Evolutionary conservation across 2,797 vertebrate species (phyloP).

Genomic region (Caiman crocodilus): DNA sequence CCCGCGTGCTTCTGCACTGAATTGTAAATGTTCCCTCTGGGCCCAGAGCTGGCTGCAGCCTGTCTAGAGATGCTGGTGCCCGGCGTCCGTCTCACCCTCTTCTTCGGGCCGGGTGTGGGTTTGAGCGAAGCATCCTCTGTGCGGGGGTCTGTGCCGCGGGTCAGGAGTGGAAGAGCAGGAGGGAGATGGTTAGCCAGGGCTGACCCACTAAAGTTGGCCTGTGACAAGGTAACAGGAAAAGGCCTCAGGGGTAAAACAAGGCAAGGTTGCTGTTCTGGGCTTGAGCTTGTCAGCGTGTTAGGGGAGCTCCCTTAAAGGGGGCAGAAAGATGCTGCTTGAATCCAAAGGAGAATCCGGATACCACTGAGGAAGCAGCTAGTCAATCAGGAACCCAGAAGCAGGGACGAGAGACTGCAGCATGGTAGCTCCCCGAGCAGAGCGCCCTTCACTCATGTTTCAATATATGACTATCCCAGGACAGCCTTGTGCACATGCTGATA

Average conservation of each 20-base stretch:
- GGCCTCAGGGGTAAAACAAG: neutral
- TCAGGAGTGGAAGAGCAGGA: neutral
- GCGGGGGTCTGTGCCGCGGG: neutral
- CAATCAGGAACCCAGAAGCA: rapidly evolving
- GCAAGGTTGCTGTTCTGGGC: rapidly evolving
- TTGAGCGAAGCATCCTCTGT: neutral
- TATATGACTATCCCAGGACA: rapidly evolving
- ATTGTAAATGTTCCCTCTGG: neutral
- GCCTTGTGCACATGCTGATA: rapidly evolving
- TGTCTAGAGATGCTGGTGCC: neutral
- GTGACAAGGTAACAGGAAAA: neutral
- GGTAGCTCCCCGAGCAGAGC: rapidly evolving
- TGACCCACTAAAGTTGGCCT: neutral
- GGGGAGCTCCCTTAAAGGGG: neutral
- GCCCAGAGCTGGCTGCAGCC: neutral
- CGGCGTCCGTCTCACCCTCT: neutral
- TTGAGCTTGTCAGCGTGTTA: neutral
- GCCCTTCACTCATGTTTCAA: rapidly evolving
- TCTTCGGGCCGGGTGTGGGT: rapidly evolving
- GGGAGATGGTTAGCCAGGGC: neutral
- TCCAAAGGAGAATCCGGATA: neutral
- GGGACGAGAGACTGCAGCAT: neutral
- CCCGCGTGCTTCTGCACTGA: too few species aligned
- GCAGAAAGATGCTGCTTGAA: neutral
- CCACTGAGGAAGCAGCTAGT: rapidly evolving